Evolutionary conservation across 2,888 invertebrate species (phyloP).

Genomic region (Diadegma fenestrale): DNA sequence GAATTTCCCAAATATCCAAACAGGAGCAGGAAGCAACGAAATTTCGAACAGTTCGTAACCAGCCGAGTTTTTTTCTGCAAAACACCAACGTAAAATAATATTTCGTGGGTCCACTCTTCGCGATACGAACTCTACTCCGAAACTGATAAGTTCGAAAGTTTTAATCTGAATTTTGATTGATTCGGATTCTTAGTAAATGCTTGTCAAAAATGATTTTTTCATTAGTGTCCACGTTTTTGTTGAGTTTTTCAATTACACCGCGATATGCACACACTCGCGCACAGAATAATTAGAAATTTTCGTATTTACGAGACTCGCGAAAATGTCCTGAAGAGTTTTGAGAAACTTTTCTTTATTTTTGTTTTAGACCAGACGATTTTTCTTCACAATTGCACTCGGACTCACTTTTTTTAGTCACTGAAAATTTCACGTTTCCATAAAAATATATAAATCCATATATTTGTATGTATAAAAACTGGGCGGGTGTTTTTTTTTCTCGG

Average conservation of each 20-base stretch:
- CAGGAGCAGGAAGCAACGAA: not conserved
- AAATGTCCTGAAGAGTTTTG: not conserved
- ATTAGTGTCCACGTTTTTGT: not conserved
- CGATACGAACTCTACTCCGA: constrained; percentile 14
- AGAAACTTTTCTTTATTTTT: not conserved
- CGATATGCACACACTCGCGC: not conserved
- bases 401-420: constrained; percentile 22
- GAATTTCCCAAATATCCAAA: constrained; percentile 1
- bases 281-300: not conserved
- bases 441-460: constrained; percentile 1
- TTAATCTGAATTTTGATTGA: constrained; percentile 1
- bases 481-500: not conserved
- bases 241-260: not conserved
- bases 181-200: constrained; percentile 21
- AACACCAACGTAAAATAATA: constrained; percentile 17
- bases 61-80: not conserved
- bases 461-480: not conserved
- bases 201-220: not conserved
- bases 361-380: not conserved
- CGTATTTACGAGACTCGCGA: not conserved
- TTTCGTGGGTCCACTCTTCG: constrained; percentile 13
- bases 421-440: constrained; percentile 1
- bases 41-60: not conserved
- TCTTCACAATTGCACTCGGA: constrained; percentile 18
- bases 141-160: not conserved